Evolutionary conservation across 1,140 invertebrate genomes (phyloP).

Genomic region (Zaprionus davidi): DNA sequence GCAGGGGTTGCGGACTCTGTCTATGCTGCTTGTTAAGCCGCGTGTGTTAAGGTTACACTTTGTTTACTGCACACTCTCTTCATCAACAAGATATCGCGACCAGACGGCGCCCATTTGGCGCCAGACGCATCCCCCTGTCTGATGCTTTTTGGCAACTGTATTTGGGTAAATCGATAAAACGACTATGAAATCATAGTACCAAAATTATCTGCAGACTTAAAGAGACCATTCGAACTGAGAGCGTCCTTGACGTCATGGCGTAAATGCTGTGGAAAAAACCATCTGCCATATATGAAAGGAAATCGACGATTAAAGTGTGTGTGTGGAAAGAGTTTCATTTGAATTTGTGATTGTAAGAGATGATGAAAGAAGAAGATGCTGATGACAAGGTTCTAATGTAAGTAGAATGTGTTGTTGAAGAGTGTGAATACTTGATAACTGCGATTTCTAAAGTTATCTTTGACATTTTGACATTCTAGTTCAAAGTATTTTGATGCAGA

Average conservation of each 20-base stretch:
- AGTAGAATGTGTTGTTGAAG: not conserved
- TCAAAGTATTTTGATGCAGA: no score
- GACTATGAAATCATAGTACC: constrained; percentile 57
- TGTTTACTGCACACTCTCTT: constrained; percentile 43
- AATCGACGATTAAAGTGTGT: not conserved
- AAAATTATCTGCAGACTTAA: constrained; percentile 64
- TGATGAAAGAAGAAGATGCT: not conserved
- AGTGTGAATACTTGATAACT: not conserved
- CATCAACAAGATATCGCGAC: constrained; percentile 41
- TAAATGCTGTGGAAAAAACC: not conserved
- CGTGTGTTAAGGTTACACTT: constrained; percentile 75
- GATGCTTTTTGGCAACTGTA: constrained; percentile 61
- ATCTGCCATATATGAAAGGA: not conserved
- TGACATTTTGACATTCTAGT: not conserved
- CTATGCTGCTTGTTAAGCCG: constrained; percentile 18
- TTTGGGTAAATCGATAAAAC: constrained; percentile 64
- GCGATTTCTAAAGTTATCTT: no score
- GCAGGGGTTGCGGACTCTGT: not conserved
- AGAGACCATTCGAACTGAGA: constrained; percentile 29
- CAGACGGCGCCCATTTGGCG: constrained; percentile 67
- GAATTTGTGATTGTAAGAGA: not conserved
- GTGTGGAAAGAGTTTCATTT: not conserved
- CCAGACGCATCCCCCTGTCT: constrained; percentile 42
- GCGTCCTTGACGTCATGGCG: constrained; percentile 12
- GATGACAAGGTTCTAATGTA: not conserved